Evolutionary conservation across 2,888 invertebrate species (phyloP).

Genomic region (Loripinus fragilis): DNA sequence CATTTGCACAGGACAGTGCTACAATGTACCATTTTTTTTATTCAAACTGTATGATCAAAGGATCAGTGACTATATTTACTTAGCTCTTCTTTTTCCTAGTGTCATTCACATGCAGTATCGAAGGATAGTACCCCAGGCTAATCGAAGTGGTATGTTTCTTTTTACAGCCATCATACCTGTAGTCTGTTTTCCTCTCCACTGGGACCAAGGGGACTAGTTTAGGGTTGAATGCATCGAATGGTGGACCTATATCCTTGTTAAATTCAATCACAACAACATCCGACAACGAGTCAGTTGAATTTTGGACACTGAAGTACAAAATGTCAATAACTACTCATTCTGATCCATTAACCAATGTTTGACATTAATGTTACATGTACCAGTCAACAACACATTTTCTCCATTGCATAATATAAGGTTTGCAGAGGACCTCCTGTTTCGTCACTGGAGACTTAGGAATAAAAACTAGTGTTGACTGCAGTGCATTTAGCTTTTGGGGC

Average conservation of each 20-base stretch:
- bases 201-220: conserved; percentile 58
- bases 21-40: conserved; percentile 50
- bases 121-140: too few relatives aligned
- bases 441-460: background rate
- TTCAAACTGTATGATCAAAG: conserved; percentile 49
- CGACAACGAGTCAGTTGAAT: conserved; percentile 14
- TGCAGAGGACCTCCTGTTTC: background rate
- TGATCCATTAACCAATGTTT: conserved; percentile 29
- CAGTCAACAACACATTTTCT: too few relatives aligned
- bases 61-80: conserved; percentile 59
- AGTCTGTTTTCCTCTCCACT: conserved; percentile 57
- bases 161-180: too few relatives aligned
- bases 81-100: conserved; percentile 52
- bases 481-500: conserved; percentile 3
- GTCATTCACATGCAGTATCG: conserved; percentile 65
- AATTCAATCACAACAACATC: conserved; percentile 55
- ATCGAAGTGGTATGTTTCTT: too few relatives aligned
- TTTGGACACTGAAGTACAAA: conserved; percentile 14
- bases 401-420: background rate
- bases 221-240: conserved; percentile 38
- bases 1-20: conserved; percentile 56
- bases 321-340: conserved; percentile 24
- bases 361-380: conserved; percentile 17
- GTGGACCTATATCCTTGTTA: conserved; percentile 58
- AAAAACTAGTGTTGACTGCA: background rate